Conservation (phyloP, 2,797 vertebrate species). For the Threskiornis aethiopicus region DNA sequence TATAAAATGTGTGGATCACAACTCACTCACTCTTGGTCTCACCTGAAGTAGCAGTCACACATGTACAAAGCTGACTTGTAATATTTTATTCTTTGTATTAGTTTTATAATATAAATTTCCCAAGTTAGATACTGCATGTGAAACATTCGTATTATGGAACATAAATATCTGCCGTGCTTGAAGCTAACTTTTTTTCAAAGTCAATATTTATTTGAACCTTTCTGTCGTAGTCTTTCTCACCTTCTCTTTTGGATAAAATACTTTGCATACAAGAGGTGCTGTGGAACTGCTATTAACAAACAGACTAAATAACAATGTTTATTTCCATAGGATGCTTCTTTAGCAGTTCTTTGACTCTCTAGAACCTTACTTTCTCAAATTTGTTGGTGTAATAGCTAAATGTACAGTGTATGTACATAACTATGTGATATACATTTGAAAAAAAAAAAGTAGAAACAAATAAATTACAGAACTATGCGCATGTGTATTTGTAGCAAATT, state of each 20-base stretch:
- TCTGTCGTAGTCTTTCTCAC: background rate
- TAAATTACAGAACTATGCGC: accelerated
- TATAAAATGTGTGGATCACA: background rate
- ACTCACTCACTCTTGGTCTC: background rate
- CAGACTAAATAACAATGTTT: background rate
- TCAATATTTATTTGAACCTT: background rate
- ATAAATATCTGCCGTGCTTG: background rate
- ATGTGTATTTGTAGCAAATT: background rate
- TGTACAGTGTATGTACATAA: background rate
- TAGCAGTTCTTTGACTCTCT: background rate
- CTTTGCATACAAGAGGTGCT: background rate
- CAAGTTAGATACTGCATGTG: background rate
- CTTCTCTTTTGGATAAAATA: background rate
- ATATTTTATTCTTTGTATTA: background rate
- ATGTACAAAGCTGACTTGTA: background rate
- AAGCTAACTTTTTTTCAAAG: background rate
- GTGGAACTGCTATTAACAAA: background rate
- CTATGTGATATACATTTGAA: background rate
- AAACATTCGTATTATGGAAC: background rate
- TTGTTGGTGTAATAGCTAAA: background rate
- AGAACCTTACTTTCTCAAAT: background rate
- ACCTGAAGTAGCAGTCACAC: background rate
- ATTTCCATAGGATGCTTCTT: background rate
- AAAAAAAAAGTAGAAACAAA: background rate
- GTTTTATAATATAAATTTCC: background rate